Conservation (phyloP, 2,113 vertebrate species). For the Gnathonemus longibarbis region DNA sequence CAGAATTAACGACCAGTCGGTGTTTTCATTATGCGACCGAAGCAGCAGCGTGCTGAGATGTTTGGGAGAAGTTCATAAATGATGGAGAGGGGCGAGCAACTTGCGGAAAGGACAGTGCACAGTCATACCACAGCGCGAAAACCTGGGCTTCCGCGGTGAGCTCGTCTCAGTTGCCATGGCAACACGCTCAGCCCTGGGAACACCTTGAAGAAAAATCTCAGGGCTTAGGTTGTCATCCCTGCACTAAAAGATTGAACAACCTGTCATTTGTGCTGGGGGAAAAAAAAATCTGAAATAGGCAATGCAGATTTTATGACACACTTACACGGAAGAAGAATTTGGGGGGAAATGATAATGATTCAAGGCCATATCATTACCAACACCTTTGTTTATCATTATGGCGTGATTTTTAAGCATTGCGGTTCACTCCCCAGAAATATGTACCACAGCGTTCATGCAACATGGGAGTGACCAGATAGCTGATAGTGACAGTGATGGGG, state of each 20-base stretch:
- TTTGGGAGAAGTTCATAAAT: neutral
- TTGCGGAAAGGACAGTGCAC: neutral
- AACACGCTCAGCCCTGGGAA: slow-evolving; percentile 10
- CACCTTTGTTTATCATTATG: neutral
- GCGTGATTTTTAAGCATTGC: neutral
- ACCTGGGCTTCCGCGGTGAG: neutral
- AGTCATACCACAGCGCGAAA: neutral
- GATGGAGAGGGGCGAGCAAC: neutral
- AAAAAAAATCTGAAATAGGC: neutral
- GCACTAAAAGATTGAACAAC: neutral
- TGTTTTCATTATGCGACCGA: neutral
- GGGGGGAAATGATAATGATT: neutral
- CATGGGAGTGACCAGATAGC: neutral
- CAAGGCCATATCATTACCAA: neutral
- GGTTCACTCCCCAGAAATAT: neutral
- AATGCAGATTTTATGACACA: neutral
- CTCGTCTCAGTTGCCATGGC: slow-evolving; percentile 16
- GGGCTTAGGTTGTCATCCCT: neutral
- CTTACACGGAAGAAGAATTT: neutral
- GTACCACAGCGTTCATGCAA: neutral
- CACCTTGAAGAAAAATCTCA: slow-evolving; percentile 9
- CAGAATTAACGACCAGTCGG: neutral
- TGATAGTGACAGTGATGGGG: neutral
- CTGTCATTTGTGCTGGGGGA: neutral
- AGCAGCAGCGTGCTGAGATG: neutral